A percentile compares a stretch with the other conserved stretches of the same genome.
Conservation (phyloP, 2,888 invertebrate genomes). For the Gasteruption jaculator region DNA sequence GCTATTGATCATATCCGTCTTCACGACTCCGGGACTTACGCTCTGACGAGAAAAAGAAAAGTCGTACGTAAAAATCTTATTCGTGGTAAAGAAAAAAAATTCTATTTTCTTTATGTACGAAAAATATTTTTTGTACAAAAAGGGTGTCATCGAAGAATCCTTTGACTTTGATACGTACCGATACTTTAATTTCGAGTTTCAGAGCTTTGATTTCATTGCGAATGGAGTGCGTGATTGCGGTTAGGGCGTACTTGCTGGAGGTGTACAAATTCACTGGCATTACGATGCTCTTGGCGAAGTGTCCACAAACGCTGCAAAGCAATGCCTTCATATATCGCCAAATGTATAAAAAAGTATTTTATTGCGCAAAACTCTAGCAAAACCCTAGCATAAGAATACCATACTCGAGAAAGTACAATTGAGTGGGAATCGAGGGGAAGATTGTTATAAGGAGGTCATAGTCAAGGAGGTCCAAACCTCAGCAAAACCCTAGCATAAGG, state of each 20-base stretch:
- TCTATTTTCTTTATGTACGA: not conserved
- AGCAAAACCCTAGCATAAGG: too few relatives aligned
- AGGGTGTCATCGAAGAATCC: not conserved
- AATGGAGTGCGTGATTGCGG: constrained; percentile 52
- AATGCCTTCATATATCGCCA: not conserved
- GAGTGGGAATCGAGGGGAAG: too few relatives aligned
- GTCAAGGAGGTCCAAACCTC: too few relatives aligned
- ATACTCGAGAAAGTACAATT: too few relatives aligned
- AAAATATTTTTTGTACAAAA: constrained; percentile 2
- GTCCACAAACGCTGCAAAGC: constrained; percentile 37
- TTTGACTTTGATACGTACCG: constrained; percentile 33
- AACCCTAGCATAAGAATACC: too few relatives aligned
- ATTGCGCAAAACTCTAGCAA: too few relatives aligned
- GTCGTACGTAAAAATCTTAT: not conserved
- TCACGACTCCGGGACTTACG: constrained; percentile 44
- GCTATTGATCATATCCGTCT: constrained; percentile 33
- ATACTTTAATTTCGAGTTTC: constrained; percentile 48
- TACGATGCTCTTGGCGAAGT: constrained; percentile 31
- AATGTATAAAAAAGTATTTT: too few relatives aligned
- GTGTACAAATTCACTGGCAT: constrained; percentile 48
- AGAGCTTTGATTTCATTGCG: constrained; percentile 51
- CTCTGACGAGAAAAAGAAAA: constrained; percentile 29
- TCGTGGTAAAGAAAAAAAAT: not conserved
- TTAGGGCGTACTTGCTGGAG: constrained; percentile 56
- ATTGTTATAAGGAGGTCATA: too few relatives aligned